These are phyloP conservation scores for Cydia amplana DNA, from an alignment of 1,140 invertebrate species.

Conservation along the genomic window DNA sequence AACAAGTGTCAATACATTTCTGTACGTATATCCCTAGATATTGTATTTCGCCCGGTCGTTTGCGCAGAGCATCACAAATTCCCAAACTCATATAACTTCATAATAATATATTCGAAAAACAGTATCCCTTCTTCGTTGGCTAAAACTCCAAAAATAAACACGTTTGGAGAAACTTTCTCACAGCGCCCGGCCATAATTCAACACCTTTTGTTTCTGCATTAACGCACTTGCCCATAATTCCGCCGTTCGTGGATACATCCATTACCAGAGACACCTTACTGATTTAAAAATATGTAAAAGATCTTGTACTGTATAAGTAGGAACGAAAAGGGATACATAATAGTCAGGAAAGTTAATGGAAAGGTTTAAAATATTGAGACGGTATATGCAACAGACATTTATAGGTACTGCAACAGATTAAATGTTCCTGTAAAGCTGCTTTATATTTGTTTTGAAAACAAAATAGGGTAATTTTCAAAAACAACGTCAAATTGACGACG, in stretches of 20 bases:
- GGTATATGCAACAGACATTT: slow-evolving; percentile 48
- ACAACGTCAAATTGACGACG: no score
- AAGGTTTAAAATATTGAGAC: slow-evolving; percentile 73
- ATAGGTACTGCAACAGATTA: no score
- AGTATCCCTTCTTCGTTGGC: background rate
- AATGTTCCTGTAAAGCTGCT: no score
- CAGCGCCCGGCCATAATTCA: slow-evolving; percentile 15
- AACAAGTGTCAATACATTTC: no score
- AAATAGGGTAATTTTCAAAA: no score
- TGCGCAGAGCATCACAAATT: background rate
- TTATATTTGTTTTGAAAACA: no score
- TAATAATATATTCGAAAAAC: background rate
- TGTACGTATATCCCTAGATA: no score
- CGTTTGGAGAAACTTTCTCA: slow-evolving; percentile 27
- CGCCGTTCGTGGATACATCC: slow-evolving; percentile 6
- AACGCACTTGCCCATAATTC: slow-evolving; percentile 18
- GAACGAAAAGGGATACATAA: background rate
- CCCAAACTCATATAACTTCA: background rate
- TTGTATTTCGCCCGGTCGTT: no score
- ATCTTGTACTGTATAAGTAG: background rate
- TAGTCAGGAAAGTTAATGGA: slow-evolving; percentile 49
- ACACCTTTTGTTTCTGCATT: slow-evolving; percentile 28
- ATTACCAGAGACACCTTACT: slow-evolving; percentile 13
- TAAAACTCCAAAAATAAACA: slow-evolving; percentile 1
- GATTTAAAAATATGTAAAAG: background rate